Evolutionary conservation across 2,888 invertebrate species (phyloP).

Genomic region (Sepiola atlantica): DNA sequence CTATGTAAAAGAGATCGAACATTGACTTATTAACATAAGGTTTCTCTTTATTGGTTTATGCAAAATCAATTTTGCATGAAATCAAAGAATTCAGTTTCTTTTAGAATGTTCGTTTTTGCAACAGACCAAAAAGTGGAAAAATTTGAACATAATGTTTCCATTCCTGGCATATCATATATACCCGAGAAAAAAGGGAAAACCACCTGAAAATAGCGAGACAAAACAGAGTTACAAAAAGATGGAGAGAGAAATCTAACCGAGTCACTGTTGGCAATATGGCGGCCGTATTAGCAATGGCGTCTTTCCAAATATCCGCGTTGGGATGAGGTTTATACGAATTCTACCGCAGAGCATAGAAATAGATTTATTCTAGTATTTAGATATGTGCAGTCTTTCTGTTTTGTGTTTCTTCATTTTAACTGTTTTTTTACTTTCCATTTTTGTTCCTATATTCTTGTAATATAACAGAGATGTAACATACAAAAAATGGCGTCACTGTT

Average conservation of each 20-base stretch:
- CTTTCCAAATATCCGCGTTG: conserved; percentile 10
- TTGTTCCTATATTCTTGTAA: background rate
- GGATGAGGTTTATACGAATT: background rate
- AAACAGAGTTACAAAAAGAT: background rate
- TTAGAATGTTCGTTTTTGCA: background rate
- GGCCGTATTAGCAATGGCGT: background rate
- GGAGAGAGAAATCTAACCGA: background rate
- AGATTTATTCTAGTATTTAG: background rate
- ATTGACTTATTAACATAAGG: background rate
- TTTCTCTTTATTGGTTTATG: background rate
- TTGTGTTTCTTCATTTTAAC: background rate
- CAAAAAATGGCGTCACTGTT: background rate
- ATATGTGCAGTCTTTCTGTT: background rate
- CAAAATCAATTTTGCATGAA: background rate
- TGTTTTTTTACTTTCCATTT: background rate
- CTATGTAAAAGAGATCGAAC: background rate
- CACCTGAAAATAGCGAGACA: background rate
- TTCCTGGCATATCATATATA: background rate
- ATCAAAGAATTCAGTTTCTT: background rate
- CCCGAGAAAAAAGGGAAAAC: background rate
- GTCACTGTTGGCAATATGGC: background rate
- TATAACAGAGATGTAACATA: background rate
- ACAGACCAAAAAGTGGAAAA: background rate
- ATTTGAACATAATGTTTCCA: background rate
- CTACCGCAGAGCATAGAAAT: background rate